Evolutionary conservation across 2,888 invertebrate genomes (phyloP), one percentile per base, ranked within the genome.

Genomic region (Chrysotoxum bicinctum): DNA sequence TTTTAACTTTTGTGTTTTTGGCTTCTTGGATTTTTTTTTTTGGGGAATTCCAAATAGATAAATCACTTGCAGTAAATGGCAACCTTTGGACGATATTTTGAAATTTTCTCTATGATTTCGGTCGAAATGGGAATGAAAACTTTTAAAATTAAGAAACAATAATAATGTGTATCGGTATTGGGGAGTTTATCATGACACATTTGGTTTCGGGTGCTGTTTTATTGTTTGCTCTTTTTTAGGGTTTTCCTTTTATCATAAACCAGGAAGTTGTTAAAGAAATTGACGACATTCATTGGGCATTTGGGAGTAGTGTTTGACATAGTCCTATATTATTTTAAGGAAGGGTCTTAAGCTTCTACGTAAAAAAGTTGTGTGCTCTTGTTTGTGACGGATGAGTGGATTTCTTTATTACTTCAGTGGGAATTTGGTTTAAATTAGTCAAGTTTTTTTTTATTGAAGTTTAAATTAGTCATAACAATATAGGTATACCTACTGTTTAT

Each of bases 41-140:
- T 66, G 43, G 64, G 56, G 81, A 80, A 73, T 62, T 79, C 81
- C 14, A 26, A 43, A 76, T 56, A 76, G 66, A 85, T 85, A 85
- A 85, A 85, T 85, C 85, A 85, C 80, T 85, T 85, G 76, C 76
- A 85, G 74, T 84, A 9, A 84, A 84, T 80, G 80, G 80, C 80
- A 84, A 84, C 80, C 68, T 72, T 76, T 19, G 16, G 37, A 50
- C 54, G 68, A 70, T 66, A 72, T 75, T 80, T 62, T 62, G 54
- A 62, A 80, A 76, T 80, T 72, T 78, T 68, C 83, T 21, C 75
- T 70, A n/a, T n/a, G 74, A 52, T 52, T 84, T 70, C 40, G 62
- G 48, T 26, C 7, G 14, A 32, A 64, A 48, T 45, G 37, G 60
- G 37, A 77, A 69, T 56, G 56, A 48, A 78, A 84, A 84, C 75